Percentiles rank a stretch among this genome's conserved stretches.
These are phyloP conservation scores for Catonia carolina DNA, from an alignment of 2,888 invertebrate genomes.

Conservation along the genomic window DNA sequence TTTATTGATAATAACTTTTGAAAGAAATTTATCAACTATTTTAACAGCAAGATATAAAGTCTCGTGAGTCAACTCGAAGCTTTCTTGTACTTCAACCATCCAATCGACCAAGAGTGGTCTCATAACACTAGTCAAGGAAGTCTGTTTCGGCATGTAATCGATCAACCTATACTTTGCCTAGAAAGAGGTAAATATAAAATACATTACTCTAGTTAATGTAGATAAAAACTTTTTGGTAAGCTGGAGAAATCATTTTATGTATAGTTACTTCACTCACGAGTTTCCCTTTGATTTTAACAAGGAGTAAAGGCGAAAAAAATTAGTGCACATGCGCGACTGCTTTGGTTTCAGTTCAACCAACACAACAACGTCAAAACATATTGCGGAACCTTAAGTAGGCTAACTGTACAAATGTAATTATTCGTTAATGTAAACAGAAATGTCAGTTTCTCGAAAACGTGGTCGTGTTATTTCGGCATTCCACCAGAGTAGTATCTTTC, in stretches of 20 bases:
- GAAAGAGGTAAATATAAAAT: constrained; percentile 34
- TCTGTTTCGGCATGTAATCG: constrained; percentile 77
- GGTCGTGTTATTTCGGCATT: too few relatives aligned
- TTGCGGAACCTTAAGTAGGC: too few relatives aligned
- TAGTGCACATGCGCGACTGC: too few relatives aligned
- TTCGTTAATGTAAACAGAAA: too few relatives aligned
- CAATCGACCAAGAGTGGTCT: constrained; percentile 92
- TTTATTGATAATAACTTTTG: constrained; percentile 58
- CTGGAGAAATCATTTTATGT: neutral
- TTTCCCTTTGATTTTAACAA: too few relatives aligned
- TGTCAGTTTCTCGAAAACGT: too few relatives aligned
- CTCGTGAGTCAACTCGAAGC: constrained; percentile 97
- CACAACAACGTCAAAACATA: too few relatives aligned
- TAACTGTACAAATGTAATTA: too few relatives aligned
- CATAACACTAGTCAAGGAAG: constrained; percentile 70
- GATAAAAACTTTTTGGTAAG: neutral
- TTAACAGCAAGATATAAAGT: constrained; percentile 95
- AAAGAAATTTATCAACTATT: constrained; percentile 83
- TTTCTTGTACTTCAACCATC: constrained; percentile 98
- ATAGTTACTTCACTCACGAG: too few relatives aligned
- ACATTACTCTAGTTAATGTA: constrained; percentile 8
- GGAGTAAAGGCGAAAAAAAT: too few relatives aligned
- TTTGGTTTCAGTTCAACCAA: too few relatives aligned
- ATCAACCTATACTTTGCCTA: constrained; percentile 62
- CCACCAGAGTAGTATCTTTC: too few relatives aligned